Percentiles rank a stretch among this genome's conserved stretches.
Evolutionary conservation across 2,113 vertebrate species (phyloP).

Genomic region (Daubentonia madagascariensis): DNA sequence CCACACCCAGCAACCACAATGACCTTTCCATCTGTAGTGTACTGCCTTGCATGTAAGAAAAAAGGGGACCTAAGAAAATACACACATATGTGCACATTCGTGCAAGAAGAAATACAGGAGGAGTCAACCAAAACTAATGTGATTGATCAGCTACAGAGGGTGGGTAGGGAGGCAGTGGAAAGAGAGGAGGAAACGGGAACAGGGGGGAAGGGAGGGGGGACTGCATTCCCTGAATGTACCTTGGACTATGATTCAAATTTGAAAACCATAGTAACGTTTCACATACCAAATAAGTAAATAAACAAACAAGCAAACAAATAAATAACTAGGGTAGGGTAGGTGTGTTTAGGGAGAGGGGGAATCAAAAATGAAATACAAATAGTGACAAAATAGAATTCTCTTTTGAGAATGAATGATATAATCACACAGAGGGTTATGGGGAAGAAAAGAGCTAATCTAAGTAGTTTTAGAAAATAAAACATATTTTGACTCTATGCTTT

Average conservation of each 20-base stretch:
- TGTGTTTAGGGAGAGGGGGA: not conserved
- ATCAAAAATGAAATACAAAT: not conserved
- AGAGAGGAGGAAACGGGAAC: not conserved
- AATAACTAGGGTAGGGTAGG: not conserved
- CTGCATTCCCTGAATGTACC: not conserved
- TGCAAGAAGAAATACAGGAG: not conserved
- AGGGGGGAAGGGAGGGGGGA: fast-evolving
- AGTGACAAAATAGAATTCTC: not conserved
- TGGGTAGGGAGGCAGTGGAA: not conserved
- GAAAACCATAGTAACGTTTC: not conserved
- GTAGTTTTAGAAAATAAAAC: not conserved
- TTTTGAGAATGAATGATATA: not conserved
- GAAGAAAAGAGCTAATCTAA: not conserved
- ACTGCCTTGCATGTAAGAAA: not conserved
- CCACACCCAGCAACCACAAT: not conserved
- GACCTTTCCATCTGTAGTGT: not conserved
- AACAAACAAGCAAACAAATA: not conserved
- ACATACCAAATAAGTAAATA: not conserved
- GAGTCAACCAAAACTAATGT: not conserved
- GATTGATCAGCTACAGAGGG: not conserved
- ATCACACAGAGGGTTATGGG: not conserved
- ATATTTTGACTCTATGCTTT: not conserved
- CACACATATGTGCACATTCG: not conserved
- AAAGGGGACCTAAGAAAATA: not conserved
- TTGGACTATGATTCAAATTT: not conserved